Percentiles rank a stretch among this genome's conserved stretches.
phyloP scores from a whole-genome alignment of 2,113 vertebrate genomes.

The Macheiramphus alcinus region DNA sequence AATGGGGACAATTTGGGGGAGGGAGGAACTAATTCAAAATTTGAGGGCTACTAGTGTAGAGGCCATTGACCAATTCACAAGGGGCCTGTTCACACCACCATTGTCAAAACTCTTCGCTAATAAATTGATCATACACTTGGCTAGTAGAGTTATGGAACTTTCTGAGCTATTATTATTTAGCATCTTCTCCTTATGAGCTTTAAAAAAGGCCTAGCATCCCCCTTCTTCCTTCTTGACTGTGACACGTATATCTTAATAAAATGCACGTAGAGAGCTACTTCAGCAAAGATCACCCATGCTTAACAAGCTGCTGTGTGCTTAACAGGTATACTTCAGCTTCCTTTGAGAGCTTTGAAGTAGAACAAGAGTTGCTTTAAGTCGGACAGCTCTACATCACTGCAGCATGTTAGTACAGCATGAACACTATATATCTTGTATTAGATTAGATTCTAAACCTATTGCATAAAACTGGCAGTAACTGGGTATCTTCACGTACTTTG shows the following conservation, averaged over 20 bases:
- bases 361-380: background rate
- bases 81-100: background rate
- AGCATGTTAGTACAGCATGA: background rate
- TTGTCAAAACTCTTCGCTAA: background rate
- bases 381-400: background rate
- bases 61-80: background rate
- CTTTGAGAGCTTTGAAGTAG: background rate
- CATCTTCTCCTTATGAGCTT: background rate
- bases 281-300: background rate
- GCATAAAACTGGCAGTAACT: background rate
- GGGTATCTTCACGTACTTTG: background rate
- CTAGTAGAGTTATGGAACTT: background rate
- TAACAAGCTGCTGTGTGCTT: background rate
- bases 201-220: background rate
- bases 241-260: background rate
- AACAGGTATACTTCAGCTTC: background rate
- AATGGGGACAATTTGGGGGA: background rate
- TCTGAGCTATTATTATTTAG: background rate
- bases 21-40: background rate
- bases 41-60: background rate
- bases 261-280: background rate
- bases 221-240: background rate
- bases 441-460: background rate
- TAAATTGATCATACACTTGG: background rate
- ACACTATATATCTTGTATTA: fast-evolving